Conservation (phyloP, 2,113 vertebrate genomes). For the Ceuthmochares aereus region DNA sequence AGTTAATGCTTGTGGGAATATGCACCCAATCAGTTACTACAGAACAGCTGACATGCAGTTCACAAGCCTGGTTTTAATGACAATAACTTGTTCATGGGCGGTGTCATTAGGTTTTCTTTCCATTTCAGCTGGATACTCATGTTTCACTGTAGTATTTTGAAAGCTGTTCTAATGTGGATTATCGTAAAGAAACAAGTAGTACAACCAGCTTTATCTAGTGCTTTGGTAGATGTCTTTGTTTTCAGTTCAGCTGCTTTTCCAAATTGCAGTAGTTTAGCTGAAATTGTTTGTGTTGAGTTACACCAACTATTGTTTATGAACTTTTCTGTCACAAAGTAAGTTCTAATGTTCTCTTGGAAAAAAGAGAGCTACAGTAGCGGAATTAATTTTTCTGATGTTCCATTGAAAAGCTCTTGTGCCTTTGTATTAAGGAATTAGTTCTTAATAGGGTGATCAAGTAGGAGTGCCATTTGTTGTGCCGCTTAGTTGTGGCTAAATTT, state of each 20-base stretch:
- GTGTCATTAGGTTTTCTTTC: background rate
- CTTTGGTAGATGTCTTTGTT: background rate
- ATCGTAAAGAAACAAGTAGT: background rate
- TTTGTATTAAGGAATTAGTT: background rate
- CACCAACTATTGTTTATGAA: background rate
- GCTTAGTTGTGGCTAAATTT: background rate
- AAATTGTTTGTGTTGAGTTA: background rate
- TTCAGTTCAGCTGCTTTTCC: constrained; percentile 6
- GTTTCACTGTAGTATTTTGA: background rate
- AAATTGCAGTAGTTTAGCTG: background rate
- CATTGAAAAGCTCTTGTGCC: background rate
- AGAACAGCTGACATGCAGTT: background rate
- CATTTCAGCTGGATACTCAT: background rate
- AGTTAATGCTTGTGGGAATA: background rate
- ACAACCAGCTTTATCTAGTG: background rate
- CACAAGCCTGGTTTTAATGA: background rate
- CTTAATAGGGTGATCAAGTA: background rate
- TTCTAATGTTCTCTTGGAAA: background rate
- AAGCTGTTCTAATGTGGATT: background rate
- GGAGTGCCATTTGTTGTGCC: background rate
- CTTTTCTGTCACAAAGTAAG: background rate
- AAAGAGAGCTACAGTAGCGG: background rate
- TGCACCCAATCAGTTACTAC: background rate
- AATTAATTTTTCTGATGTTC: background rate
- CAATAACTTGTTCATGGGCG: background rate